These are phyloP conservation scores for Eupelmus urozonus DNA, from an alignment of 2,888 invertebrate genomes.

Conservation along the genomic window DNA sequence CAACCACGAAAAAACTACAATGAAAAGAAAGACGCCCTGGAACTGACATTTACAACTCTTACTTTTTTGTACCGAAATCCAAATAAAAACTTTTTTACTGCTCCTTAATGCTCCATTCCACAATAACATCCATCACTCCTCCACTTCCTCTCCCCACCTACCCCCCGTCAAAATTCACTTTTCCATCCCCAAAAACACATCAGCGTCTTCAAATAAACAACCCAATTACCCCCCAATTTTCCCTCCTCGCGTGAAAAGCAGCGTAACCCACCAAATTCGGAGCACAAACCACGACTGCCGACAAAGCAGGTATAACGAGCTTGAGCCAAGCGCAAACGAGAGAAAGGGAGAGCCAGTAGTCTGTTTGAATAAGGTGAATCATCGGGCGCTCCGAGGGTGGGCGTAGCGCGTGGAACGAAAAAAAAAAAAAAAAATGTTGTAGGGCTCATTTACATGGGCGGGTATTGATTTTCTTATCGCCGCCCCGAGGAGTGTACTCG, in stretches of 20 bases:
- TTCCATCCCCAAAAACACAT: too few relatives aligned
- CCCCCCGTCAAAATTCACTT: too few relatives aligned
- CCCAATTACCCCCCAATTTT: too few relatives aligned
- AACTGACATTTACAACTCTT: too few relatives aligned
- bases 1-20: too few relatives aligned
- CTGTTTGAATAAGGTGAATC: conserved; percentile 49
- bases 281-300: background rate
- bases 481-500: background rate
- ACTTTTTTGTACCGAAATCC: too few relatives aligned
- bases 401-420: background rate
- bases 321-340: background rate
- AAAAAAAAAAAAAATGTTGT: conserved; percentile 37
- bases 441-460: conserved; percentile 54
- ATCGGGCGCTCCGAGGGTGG: conserved; percentile 8
- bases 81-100: too few relatives aligned
- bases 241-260: background rate
- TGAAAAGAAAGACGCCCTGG: too few relatives aligned
- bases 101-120: too few relatives aligned
- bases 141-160: too few relatives aligned
- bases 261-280: background rate
- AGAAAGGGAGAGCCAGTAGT: background rate
- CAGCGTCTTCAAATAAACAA: too few relatives aligned
- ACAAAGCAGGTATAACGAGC: background rate
- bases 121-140: too few relatives aligned
- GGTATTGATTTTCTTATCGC: conserved; percentile 55